Percentiles rank a stretch among this genome's conserved stretches.
These are phyloP conservation scores for Macrotis lagotis DNA, from an alignment of 2,113 vertebrate species.

Conservation along the genomic window DNA sequence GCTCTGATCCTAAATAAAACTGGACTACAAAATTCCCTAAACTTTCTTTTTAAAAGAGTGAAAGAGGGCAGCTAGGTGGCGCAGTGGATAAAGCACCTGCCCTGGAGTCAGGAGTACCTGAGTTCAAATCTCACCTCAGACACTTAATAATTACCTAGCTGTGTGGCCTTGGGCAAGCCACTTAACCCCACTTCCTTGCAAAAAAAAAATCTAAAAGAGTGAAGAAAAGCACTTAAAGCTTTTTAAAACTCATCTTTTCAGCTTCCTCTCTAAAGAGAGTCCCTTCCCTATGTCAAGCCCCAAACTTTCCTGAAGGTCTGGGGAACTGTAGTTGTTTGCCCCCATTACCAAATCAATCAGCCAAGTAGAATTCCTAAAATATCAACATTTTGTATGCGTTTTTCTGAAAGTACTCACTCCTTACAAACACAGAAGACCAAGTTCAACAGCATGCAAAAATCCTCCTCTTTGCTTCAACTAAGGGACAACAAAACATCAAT, in stretches of 20 bases:
- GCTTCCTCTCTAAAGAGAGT: background rate
- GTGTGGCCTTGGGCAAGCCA: too few relatives aligned
- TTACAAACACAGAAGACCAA: background rate
- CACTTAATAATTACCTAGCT: too few relatives aligned
- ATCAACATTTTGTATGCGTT: background rate
- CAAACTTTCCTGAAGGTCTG: background rate
- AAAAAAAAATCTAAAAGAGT: too few relatives aligned
- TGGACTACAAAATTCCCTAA: background rate
- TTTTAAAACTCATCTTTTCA: background rate
- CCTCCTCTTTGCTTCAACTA: background rate
- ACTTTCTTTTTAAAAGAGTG: background rate
- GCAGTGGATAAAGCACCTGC: too few relatives aligned
- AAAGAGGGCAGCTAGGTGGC: too few relatives aligned
- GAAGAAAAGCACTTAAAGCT: background rate
- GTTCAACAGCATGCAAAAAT: background rate
- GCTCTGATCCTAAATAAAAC: background rate
- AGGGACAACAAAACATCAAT: background rate
- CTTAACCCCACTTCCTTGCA: too few relatives aligned
- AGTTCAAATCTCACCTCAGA: too few relatives aligned
- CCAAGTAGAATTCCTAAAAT: background rate
- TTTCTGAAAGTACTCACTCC: conserved; percentile 22
- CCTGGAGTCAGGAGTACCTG: too few relatives aligned
- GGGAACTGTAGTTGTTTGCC: background rate
- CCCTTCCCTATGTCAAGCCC: background rate
- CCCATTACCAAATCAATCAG: conserved; percentile 17